Conservation (phyloP, 2,797 vertebrate species). For the Eremophila alpestris region DNA sequence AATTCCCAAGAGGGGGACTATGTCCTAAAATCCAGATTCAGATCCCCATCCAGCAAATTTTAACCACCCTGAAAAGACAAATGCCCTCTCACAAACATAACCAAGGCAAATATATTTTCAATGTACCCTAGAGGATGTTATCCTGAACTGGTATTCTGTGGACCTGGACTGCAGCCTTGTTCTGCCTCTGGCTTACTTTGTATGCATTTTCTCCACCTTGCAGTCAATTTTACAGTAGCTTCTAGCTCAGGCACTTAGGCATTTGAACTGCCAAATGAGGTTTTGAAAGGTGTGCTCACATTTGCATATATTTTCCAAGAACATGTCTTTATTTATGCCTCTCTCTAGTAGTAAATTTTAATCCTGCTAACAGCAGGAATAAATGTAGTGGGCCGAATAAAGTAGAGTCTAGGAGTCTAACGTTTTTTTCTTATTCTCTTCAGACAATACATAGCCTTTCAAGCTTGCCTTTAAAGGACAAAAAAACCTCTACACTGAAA, state of each 20-base stretch:
- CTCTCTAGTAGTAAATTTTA: conserved; percentile 60
- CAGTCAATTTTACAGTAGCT: conserved; percentile 52
- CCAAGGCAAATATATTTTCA: background rate
- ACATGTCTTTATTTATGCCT: conserved; percentile 63
- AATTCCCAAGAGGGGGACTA: background rate
- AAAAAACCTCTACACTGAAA: background rate
- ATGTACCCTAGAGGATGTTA: background rate
- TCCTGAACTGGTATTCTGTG: background rate
- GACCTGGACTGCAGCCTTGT: background rate
- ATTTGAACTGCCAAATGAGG: conserved; percentile 58
- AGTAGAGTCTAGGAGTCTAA: conserved; percentile 40
- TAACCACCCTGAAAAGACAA: background rate
- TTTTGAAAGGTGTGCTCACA: conserved; percentile 60
- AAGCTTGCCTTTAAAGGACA: conserved; percentile 47
- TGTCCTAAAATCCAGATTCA: background rate
- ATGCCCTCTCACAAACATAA: background rate
- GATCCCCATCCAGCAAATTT: background rate
- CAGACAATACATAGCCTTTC: conserved; percentile 36
- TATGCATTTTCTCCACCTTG: conserved; percentile 35
- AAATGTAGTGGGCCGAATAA: conserved; percentile 58
- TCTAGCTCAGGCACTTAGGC: conserved; percentile 52
- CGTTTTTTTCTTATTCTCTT: conserved; percentile 50
- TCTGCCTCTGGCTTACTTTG: conserved; percentile 20
- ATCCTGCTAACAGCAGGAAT: conserved; percentile 55
- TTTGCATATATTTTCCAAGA: conserved; percentile 66